Evolutionary conservation across 2,113 vertebrate genomes (phyloP).

Genomic region (Dunckerocampus dactyliophorus): DNA sequence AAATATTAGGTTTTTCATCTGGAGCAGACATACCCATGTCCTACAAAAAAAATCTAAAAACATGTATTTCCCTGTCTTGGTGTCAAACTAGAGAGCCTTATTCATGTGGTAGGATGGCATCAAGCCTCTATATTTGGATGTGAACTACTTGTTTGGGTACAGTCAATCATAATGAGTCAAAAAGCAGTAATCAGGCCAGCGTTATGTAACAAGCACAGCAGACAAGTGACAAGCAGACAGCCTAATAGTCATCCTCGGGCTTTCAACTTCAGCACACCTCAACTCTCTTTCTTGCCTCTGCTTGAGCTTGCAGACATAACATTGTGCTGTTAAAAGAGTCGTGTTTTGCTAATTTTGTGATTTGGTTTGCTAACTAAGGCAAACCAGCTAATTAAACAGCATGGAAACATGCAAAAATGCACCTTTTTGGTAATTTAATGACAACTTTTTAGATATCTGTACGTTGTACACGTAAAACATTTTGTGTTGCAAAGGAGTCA

Average conservation of each 20-base stretch:
- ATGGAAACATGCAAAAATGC: not conserved
- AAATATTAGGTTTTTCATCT: too few relatives aligned
- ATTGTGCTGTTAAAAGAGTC: not conserved
- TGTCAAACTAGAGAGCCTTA: not conserved
- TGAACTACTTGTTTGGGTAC: not conserved
- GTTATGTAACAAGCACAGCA: not conserved
- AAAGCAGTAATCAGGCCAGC: slow-evolving; percentile 5
- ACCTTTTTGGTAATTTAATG: not conserved
- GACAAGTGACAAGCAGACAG: not conserved
- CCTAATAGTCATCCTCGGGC: not conserved
- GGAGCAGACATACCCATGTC: too few relatives aligned
- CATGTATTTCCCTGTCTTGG: not conserved
- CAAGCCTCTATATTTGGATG: too few relatives aligned
- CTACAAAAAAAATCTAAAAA: too few relatives aligned
- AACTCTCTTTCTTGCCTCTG: not conserved
- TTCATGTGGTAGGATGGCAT: not conserved
- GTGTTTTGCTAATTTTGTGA: not conserved
- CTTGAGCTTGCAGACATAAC: not conserved
- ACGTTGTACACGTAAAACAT: not conserved
- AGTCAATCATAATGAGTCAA: not conserved
- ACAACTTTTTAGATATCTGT: not conserved
- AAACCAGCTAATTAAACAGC: not conserved
- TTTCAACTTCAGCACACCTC: not conserved
- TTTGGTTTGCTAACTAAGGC: not conserved
- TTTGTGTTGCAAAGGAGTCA: not conserved